Evolutionary conservation across 2,797 vertebrate species (phyloP), one percentile per base, ranked within the genome.

Genomic region (Sebastes glaucus): DNA sequence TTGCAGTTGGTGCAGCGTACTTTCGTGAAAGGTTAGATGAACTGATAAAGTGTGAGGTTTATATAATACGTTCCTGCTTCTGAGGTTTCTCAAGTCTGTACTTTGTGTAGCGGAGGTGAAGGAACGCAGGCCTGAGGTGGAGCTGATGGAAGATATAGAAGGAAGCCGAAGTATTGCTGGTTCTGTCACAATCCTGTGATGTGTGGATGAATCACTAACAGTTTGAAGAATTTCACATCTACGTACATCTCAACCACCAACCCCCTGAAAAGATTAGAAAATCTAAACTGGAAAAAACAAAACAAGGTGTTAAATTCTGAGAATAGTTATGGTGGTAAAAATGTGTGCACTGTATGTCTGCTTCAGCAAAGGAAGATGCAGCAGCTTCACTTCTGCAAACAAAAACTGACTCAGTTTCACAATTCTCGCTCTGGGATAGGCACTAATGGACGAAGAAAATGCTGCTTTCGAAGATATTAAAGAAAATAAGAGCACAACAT

Each of bases 171-270:
- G 68, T 71, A 46, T 16, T 65, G 71, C 78, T 78, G 49, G 35
- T 11, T 32, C 42, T 59, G 77, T 83, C 46, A 68, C 11, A 38
- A 33, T 66, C 59, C 66, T 93, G 71, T 92, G 93, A 93, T 89
- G 88, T 91, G 82, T 89, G 81, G 68, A 91, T 88, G 83, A 92
- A 86, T 81, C 87, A 87, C 78, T 63, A 73, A 80, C 80, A 78
- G 75, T 74, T 72, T 78, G 53, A 70, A 75, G 42, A 81, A 68
- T 71, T 80, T 76, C 68, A 80, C 71, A 53, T 78, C 55, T 65
- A 22, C 46, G 57, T 64, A 25, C 56, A 62, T 69, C 56, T 87
- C 74, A 87, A 88, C 83, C 78, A 84, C 89, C 56, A 72, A 68
- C 71, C 49, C n/a, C 16, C 35, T 18, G 4, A 25, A 74, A 73